Percentiles rank a stretch among this genome's conserved stretches.
Conservation (phyloP, 2,113 vertebrate genomes). For the Uria lomvia region DNA sequence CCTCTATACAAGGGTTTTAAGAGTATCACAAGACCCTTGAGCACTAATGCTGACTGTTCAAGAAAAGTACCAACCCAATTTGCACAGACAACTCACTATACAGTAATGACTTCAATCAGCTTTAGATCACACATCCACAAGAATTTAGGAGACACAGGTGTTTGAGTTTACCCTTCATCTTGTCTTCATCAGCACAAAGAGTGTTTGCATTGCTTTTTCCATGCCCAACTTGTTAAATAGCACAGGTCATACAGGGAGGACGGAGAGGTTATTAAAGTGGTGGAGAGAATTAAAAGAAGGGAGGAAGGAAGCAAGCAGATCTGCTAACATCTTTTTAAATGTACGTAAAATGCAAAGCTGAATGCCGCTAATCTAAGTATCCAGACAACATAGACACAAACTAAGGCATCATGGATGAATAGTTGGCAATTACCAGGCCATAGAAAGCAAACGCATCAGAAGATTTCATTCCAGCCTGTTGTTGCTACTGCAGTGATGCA, state of each 20-base stretch:
- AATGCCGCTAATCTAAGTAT: neutral
- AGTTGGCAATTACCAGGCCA: neutral
- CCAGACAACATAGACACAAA: neutral
- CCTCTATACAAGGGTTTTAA: neutral
- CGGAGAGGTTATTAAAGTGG: neutral
- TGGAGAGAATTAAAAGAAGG: neutral
- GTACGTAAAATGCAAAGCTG: neutral
- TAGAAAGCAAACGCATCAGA: neutral
- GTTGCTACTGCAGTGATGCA: neutral
- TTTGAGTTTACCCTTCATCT: neutral
- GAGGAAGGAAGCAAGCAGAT: neutral
- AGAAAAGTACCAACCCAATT: neutral
- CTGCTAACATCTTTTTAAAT: neutral
- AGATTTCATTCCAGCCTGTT: neutral
- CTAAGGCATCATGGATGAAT: neutral
- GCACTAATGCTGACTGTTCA: neutral
- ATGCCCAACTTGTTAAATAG: neutral
- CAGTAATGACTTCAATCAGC: neutral
- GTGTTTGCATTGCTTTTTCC: neutral
- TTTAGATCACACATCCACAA: neutral
- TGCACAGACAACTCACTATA: neutral
- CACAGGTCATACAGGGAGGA: neutral
- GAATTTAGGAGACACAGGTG: neutral
- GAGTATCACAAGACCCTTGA: neutral
- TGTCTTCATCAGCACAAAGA: neutral